Conservation (phyloP, 2,888 invertebrate genomes). For the Campoplex capitator region DNA sequence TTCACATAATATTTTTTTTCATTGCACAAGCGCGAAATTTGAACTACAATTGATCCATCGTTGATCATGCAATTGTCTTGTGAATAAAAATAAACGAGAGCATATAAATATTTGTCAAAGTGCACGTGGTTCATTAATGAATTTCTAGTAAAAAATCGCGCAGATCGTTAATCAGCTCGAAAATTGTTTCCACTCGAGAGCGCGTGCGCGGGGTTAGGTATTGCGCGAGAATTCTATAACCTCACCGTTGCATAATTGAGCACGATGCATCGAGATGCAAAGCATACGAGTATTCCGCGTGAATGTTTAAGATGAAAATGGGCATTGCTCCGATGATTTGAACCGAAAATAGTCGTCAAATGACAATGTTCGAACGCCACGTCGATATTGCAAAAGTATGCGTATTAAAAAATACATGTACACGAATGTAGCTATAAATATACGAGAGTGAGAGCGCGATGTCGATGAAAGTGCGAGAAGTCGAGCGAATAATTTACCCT, state of each 20-base stretch:
- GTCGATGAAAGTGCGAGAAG: neutral
- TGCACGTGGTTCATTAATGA: constrained; percentile 38
- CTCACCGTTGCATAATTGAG: constrained; percentile 57
- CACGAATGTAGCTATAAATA: neutral
- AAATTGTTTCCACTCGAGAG: neutral
- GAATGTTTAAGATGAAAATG: constrained; percentile 6
- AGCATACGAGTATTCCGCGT: constrained; percentile 49
- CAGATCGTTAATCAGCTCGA: constrained; percentile 32
- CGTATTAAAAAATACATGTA: neutral
- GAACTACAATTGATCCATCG: neutral
- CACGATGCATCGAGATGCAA: constrained; percentile 44
- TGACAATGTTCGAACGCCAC: constrained; percentile 10
- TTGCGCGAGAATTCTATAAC: neutral
- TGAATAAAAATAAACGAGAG: neutral
- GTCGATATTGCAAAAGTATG: neutral
- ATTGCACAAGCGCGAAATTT: neutral
- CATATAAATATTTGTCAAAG: neutral
- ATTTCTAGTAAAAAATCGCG: constrained; percentile 10
- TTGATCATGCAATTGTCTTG: neutral
- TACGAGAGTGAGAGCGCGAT: neutral
- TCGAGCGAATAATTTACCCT: neutral
- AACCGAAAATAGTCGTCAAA: constrained; percentile 22
- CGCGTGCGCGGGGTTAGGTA: constrained; percentile 39
- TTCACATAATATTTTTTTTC: neutral
- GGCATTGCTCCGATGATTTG: neutral